Conservation (phyloP, 2,113 vertebrate genomes). For the Stigmatopora nigra region DNA sequence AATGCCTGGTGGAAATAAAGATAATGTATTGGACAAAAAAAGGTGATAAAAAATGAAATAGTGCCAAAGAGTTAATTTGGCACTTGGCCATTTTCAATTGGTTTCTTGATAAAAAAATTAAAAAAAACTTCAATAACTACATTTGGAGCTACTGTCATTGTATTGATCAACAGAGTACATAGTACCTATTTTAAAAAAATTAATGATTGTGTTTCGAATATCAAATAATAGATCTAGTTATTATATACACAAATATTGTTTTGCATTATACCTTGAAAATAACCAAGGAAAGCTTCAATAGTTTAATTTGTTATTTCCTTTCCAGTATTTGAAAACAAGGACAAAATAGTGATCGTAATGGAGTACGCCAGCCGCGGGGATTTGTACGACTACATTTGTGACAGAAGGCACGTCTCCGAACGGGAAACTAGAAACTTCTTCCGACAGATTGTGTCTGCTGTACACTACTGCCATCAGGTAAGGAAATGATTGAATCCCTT, state of each 20-base stretch:
- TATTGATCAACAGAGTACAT: background rate
- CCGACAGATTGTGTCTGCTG: slow-evolving; percentile 88
- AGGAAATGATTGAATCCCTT: background rate
- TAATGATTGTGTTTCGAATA: background rate
- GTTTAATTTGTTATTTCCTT: background rate
- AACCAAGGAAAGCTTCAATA: background rate
- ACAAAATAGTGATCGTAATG: slow-evolving; percentile 98
- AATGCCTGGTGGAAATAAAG: too few relatives aligned
- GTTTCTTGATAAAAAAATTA: too few relatives aligned
- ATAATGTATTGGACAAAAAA: too few relatives aligned
- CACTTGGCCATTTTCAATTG: too few relatives aligned
- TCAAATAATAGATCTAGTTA: background rate
- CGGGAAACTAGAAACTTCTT: slow-evolving; percentile 85
- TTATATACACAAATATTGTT: background rate
- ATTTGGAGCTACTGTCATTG: too few relatives aligned
- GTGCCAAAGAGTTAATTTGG: too few relatives aligned
- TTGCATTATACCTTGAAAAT: background rate
- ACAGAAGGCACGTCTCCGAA: slow-evolving; percentile 76
- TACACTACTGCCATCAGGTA: slow-evolving; percentile 92
- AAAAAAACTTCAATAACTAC: too few relatives aligned
- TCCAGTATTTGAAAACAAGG: slow-evolving; percentile 93
- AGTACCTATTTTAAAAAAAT: background rate
- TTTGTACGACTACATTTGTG: slow-evolving; percentile 89
- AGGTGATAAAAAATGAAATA: too few relatives aligned
- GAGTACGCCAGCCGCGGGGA: slow-evolving; percentile 91